phyloP scores from a whole-genome alignment of 2,797 vertebrate species.

The Notolabrus celidotus region DNA sequence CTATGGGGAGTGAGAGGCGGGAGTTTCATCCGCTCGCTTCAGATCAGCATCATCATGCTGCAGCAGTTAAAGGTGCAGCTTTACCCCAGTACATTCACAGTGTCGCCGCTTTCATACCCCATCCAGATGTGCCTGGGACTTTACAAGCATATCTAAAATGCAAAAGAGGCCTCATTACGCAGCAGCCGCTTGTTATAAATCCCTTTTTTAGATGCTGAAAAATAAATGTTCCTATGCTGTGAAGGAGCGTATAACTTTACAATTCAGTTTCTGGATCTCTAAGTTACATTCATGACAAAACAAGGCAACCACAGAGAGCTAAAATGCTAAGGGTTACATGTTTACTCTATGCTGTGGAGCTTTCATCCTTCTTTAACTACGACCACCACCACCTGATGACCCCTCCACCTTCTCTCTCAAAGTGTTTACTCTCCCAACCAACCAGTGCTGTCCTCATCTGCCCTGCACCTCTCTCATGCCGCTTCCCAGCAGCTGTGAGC shows the following conservation, averaged over 20 bases:
- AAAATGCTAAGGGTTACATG: slow-evolving; percentile 42
- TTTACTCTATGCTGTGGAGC: slow-evolving; percentile 32
- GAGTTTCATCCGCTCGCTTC: slow-evolving; percentile 38
- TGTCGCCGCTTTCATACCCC: slow-evolving; percentile 33
- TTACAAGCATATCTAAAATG: slow-evolving; percentile 29
- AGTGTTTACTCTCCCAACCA: neutral
- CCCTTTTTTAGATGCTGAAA: slow-evolving; percentile 35
- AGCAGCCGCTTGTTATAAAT: slow-evolving; percentile 38
- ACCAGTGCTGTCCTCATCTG: neutral
- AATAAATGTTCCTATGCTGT: slow-evolving; percentile 43
- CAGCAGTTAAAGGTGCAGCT: slow-evolving; percentile 43
- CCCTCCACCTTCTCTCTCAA: slow-evolving; percentile 10
- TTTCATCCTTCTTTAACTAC: slow-evolving; percentile 20
- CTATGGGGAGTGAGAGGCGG: slow-evolving; percentile 48
- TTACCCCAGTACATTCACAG: slow-evolving; percentile 68
- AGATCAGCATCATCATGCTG: slow-evolving; percentile 35
- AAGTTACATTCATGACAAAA: slow-evolving; percentile 77
- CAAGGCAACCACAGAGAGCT: slow-evolving; percentile 66
- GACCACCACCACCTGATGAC: slow-evolving; percentile 4
- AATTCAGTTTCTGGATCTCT: slow-evolving; percentile 52
- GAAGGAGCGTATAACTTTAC: slow-evolving; percentile 50
- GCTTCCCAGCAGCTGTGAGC: slow-evolving; percentile 18
- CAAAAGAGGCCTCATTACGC: slow-evolving; percentile 28
- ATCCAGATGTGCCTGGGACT: slow-evolving; percentile 28
- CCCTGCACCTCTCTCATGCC: neutral